A percentile compares a stretch with the other conserved stretches of the same genome.
Conservation (phyloP, 2,888 invertebrate genomes). For the Standfussiana lucernea region DNA sequence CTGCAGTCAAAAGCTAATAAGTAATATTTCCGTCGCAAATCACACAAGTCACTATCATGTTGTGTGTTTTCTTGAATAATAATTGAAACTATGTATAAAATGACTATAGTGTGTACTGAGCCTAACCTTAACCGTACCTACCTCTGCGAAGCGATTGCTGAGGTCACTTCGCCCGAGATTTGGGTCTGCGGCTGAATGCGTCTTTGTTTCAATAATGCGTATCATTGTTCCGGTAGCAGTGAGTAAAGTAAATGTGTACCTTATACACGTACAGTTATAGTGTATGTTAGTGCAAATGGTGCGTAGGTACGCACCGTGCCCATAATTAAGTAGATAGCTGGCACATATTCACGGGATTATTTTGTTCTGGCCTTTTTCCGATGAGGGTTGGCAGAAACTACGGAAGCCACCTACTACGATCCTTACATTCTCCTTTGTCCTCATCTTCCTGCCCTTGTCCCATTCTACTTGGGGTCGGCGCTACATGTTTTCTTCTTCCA, state of each 20-base stretch:
- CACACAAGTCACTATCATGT: not conserved
- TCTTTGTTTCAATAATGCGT: slow-evolving; percentile 69
- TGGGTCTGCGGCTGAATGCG: slow-evolving; percentile 66
- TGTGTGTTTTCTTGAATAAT: not conserved
- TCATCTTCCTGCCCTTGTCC: too few species aligned
- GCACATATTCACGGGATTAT: not conserved
- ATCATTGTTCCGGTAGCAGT: slow-evolving; percentile 62
- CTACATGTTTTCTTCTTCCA: too few species aligned
- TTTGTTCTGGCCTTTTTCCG: not conserved
- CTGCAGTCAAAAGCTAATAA: too few species aligned
- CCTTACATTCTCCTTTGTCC: not conserved
- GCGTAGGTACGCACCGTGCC: not conserved
- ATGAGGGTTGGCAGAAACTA: not conserved
- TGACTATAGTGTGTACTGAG: slow-evolving; percentile 1
- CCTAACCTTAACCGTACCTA: slow-evolving; percentile 8
- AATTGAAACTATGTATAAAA: not conserved
- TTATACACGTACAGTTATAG: not conserved
- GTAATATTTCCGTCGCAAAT: too few species aligned
- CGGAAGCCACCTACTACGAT: not conserved
- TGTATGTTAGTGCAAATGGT: not conserved
- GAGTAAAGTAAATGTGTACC: slow-evolving; percentile 46
- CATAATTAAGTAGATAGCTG: not conserved
- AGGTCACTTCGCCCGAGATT: slow-evolving; percentile 65
- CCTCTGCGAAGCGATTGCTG: slow-evolving; percentile 25
- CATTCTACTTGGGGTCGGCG: too few species aligned